Evolutionary conservation across 2,888 invertebrate genomes (phyloP).

Genomic region (Cosmia pyralina): DNA sequence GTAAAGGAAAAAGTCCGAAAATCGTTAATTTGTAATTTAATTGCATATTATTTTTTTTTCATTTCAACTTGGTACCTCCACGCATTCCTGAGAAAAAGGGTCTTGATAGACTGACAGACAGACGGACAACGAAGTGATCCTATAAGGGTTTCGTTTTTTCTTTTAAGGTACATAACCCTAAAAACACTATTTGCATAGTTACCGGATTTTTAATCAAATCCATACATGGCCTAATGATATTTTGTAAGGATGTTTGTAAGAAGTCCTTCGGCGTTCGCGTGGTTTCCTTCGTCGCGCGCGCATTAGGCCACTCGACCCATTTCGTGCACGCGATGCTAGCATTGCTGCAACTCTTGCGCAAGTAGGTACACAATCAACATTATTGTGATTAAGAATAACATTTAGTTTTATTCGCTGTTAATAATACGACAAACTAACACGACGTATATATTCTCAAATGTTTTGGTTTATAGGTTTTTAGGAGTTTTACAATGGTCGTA

Average conservation of each 20-base stretch:
- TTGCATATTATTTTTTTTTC: too few species aligned
- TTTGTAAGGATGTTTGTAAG: conserved; percentile 55
- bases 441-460: background rate
- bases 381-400: conserved; percentile 16
- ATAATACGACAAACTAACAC: too few species aligned
- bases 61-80: too few species aligned
- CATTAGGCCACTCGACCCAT: conserved; percentile 49
- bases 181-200: background rate
- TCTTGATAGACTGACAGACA: too few species aligned
- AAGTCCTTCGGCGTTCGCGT: conserved; percentile 42
- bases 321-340: conserved; percentile 59
- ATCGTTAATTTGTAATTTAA: too few species aligned
- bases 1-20: too few species aligned
- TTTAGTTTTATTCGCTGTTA: conserved; percentile 23
- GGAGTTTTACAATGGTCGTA: background rate
- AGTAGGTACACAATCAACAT: conserved; percentile 29
- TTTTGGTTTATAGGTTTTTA: background rate
- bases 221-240: conserved; percentile 1
- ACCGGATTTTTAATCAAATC: background rate
- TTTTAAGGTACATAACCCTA: too few species aligned
- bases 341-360: conserved; percentile 48
- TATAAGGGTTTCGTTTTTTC: too few species aligned
- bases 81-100: too few species aligned
- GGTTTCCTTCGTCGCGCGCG: conserved; percentile 40
- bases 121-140: too few species aligned